phyloP scores from a whole-genome alignment of 37 sponge, comb jelly and placozoan species.

The Corticium candelabrum region DNA sequence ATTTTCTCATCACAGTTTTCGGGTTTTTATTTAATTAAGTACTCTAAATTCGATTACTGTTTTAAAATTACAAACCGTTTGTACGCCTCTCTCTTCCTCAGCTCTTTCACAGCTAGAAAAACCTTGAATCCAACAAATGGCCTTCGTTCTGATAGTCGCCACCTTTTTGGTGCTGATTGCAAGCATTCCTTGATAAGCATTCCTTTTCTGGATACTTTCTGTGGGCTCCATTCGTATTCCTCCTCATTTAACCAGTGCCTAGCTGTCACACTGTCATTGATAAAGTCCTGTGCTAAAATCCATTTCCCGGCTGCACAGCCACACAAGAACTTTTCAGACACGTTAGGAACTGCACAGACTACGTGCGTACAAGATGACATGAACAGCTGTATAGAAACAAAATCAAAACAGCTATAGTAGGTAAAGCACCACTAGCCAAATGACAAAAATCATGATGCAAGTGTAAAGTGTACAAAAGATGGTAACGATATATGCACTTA shows the following conservation, averaged over 20 bases:
- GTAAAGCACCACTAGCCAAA: no score
- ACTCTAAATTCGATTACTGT: no score
- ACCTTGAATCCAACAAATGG: not conserved
- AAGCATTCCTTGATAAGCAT: not conserved
- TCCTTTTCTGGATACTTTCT: not conserved
- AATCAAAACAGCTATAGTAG: no score
- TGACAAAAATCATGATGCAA: no score
- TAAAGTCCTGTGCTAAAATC: not conserved
- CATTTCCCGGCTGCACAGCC: not conserved
- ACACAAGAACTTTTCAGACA: not conserved
- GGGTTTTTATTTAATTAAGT: no score
- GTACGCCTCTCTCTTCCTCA: not conserved
- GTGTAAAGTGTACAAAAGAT: no score
- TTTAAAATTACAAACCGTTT: no score
- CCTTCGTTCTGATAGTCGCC: not conserved
- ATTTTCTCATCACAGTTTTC: no score
- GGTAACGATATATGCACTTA: no score
- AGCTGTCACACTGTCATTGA: not conserved
- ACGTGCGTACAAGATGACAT: no score
- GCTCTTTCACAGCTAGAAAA: not conserved
- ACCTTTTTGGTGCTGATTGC: not conserved
- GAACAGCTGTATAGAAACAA: no score
- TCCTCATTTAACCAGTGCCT: not conserved
- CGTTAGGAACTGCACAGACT: not conserved
- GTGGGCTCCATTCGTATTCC: not conserved